Evolutionary conservation across 2,113 vertebrate species (phyloP).

Genomic region (Myrmecobius fasciatus): DNA sequence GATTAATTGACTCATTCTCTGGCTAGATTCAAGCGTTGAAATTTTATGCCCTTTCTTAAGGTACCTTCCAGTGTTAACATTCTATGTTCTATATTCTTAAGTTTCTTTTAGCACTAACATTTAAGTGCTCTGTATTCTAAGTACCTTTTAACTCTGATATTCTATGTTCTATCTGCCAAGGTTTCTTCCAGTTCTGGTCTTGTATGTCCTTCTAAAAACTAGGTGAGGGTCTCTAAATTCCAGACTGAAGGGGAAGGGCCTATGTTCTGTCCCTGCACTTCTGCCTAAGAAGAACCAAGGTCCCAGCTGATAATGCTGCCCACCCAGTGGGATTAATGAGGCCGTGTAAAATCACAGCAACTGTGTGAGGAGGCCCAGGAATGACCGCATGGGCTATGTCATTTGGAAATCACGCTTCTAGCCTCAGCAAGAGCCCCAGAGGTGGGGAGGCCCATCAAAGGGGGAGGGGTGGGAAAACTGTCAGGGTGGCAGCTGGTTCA

Average conservation of each 20-base stretch:
- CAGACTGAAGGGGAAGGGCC: neutral
- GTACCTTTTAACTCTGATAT: neutral
- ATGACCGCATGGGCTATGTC: conserved; percentile 71
- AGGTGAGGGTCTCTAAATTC: neutral
- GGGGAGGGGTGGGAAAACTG: conserved; percentile 65
- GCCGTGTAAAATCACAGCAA: conserved; percentile 64
- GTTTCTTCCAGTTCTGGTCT: neutral
- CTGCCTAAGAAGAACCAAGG: neutral
- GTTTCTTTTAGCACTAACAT: neutral
- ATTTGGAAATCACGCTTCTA: conserved; percentile 71
- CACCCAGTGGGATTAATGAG: neutral
- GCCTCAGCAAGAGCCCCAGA: conserved; percentile 56
- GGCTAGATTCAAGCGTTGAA: neutral
- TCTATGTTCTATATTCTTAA: neutral
- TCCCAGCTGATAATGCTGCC: neutral
- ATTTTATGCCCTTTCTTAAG: neutral
- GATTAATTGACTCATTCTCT: neutral
- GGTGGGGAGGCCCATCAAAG: conserved; percentile 33
- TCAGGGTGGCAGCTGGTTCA: conserved; percentile 63
- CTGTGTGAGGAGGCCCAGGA: conserved; percentile 54
- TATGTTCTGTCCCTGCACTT: neutral
- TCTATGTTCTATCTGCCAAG: neutral
- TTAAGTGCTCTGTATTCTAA: neutral
- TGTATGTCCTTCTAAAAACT: neutral
- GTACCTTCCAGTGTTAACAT: neutral